Percentiles rank a stretch among this genome's conserved stretches.
Evolutionary conservation across 2,113 vertebrate genomes (phyloP).

Genomic region (Triplophysa rosa): DNA sequence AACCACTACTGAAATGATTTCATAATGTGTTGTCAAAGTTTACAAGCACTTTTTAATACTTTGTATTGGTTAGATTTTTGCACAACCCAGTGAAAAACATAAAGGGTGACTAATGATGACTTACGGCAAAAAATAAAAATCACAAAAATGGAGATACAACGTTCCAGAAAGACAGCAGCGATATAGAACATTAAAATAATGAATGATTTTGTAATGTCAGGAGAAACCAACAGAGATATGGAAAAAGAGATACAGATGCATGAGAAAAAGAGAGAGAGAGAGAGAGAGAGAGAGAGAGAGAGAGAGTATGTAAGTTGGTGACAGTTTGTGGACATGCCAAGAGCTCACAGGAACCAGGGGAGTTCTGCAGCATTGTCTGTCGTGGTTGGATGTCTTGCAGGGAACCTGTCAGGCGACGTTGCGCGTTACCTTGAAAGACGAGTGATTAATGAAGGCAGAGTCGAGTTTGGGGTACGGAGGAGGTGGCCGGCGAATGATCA

Average conservation of each 20-base stretch:
- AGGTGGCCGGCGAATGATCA: constrained; percentile 71
- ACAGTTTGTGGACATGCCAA: constrained; percentile 39
- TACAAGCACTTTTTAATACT: too few relatives aligned
- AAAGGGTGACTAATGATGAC: too few relatives aligned
- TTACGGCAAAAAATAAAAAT: too few relatives aligned
- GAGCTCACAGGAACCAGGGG: constrained; percentile 23
- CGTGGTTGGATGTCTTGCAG: constrained; percentile 55
- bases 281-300: not conserved
- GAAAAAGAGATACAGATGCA: not conserved
- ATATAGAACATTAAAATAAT: too few relatives aligned
- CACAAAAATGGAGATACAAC: too few relatives aligned
- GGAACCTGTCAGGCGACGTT: constrained; percentile 60
- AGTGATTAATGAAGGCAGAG: constrained; percentile 73
- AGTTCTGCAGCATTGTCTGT: constrained; percentile 38
- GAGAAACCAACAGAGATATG: not conserved
- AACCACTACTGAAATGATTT: too few relatives aligned
- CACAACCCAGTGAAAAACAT: too few relatives aligned
- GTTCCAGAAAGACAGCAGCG: too few relatives aligned
- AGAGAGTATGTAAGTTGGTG: constrained; percentile 20
- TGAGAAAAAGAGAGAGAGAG: not conserved
- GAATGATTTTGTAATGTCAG: not conserved
- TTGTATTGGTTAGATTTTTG: too few relatives aligned
- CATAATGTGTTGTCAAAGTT: too few relatives aligned
- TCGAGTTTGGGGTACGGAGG: constrained; percentile 60
- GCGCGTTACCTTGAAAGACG: constrained; percentile 70